Evolutionary conservation across 2,888 invertebrate species (phyloP).

Genomic region (Byasa hedistus): DNA sequence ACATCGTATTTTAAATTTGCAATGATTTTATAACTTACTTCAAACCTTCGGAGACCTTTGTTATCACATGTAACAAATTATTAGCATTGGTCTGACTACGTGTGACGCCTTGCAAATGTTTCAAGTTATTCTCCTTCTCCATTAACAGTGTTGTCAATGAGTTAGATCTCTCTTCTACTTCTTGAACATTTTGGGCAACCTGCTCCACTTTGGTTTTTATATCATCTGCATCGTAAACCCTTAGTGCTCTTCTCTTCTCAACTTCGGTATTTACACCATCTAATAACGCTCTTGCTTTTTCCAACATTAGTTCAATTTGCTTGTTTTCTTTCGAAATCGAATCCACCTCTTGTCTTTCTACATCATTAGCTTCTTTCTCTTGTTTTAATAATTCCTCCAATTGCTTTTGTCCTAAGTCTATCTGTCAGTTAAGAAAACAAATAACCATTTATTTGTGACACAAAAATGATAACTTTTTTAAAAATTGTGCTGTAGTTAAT

Average conservation of each 20-base stretch:
- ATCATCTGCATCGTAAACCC: slow-evolving; percentile 68
- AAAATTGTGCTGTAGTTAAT: too few relatives aligned
- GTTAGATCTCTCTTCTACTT: slow-evolving; percentile 58
- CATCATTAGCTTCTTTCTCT: slow-evolving; percentile 52
- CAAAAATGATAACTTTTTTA: too few relatives aligned
- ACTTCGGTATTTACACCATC: slow-evolving; percentile 57
- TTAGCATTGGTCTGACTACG: slow-evolving; percentile 61
- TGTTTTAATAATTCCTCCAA: slow-evolving; percentile 61
- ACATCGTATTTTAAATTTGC: too few relatives aligned
- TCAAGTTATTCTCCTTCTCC: slow-evolving; percentile 62
- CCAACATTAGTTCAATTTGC: slow-evolving; percentile 50
- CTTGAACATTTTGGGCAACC: slow-evolving; percentile 56
- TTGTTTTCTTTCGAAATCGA: slow-evolving; percentile 50
- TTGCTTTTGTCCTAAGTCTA: slow-evolving; percentile 51
- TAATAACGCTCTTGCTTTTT: slow-evolving; percentile 58
- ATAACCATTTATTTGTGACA: too few relatives aligned
- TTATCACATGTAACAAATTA: slow-evolving; percentile 59
- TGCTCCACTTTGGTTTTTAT: slow-evolving; percentile 57
- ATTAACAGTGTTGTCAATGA: slow-evolving; percentile 48
- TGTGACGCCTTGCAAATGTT: slow-evolving; percentile 64
- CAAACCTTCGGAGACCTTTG: slow-evolving; percentile 52
- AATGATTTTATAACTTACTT: slow-evolving; percentile 50
- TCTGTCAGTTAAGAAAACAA: slow-evolving; percentile 40
- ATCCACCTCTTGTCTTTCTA: slow-evolving; percentile 54
- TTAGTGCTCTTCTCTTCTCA: slow-evolving; percentile 52